Evolutionary conservation across 1,140 invertebrate species (phyloP).

Genomic region (Brachionus koreanus): DNA sequence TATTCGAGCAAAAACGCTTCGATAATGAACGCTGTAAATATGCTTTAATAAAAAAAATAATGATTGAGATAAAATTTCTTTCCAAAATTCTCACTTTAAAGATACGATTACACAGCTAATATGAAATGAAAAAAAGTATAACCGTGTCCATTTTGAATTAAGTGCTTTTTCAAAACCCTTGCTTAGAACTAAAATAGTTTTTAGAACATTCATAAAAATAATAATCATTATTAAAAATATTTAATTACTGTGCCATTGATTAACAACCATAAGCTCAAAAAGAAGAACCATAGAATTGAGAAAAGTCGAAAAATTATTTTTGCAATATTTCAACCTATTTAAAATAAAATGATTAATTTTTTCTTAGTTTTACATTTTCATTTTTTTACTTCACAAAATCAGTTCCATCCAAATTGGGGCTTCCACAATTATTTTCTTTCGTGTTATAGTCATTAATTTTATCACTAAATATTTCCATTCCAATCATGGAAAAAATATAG

Average conservation of each 20-base stretch:
- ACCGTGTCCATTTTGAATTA: slow-evolving; percentile 57
- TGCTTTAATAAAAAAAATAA: slow-evolving; percentile 54
- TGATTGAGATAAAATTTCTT: not conserved
- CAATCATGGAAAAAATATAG: slow-evolving; percentile 63
- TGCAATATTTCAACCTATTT: slow-evolving; percentile 58
- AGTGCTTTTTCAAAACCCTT: slow-evolving; percentile 50
- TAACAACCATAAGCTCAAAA: slow-evolving; percentile 63
- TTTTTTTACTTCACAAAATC: slow-evolving; percentile 51
- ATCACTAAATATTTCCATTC: slow-evolving; percentile 61
- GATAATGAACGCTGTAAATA: slow-evolving; percentile 63
- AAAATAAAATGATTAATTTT: slow-evolving; percentile 40
- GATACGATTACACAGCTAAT: slow-evolving; percentile 61
- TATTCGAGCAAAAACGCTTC: slow-evolving; percentile 63
- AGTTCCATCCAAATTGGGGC: slow-evolving; percentile 55
- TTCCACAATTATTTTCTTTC: slow-evolving; percentile 55
- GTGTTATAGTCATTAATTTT: slow-evolving; percentile 51
- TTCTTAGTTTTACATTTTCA: not conserved
- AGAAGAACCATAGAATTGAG: slow-evolving; percentile 59
- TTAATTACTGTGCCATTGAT: slow-evolving; percentile 64
- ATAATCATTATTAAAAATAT: not conserved
- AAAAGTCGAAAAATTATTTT: slow-evolving; percentile 63
- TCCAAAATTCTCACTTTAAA: slow-evolving; percentile 57
- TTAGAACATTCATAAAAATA: not conserved
- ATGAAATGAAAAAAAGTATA: slow-evolving; percentile 62
- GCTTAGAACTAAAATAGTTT: slow-evolving; percentile 23